phyloP scores from a whole-genome alignment of 2,797 vertebrate genomes.

The Craterocephalus amniculus region DNA sequence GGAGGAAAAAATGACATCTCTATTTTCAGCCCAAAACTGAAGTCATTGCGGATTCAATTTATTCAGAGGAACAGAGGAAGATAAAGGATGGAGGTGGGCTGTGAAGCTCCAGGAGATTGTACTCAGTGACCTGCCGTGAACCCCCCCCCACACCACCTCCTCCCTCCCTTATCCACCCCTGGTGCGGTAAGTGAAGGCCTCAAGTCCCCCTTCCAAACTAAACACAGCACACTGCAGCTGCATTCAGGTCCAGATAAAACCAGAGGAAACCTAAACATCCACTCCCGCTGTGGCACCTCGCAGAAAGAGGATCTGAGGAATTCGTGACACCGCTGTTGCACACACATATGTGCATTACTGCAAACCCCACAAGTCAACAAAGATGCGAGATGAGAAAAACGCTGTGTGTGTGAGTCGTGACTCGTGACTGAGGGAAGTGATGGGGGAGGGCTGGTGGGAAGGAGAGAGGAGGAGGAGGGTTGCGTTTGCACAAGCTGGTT shows the following conservation, averaged over 20 bases:
- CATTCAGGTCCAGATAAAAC: constrained; percentile 22
- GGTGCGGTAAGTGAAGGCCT: constrained; percentile 46
- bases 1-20: too few relatives aligned
- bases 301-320: constrained; percentile 13
- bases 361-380: constrained; percentile 61
- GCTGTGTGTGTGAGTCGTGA: constrained; percentile 71
- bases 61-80: constrained; percentile 22
- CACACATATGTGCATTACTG: constrained; percentile 15
- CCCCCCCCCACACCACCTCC: neutral
- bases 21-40: neutral
- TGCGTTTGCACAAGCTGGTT: constrained; percentile 26
- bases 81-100: constrained; percentile 12
- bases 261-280: constrained; percentile 25
- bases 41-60: neutral
- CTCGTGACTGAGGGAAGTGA: constrained; percentile 73
- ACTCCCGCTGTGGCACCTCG: constrained; percentile 14
- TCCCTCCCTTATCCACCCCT: constrained; percentile 35
- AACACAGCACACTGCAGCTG: constrained; percentile 62
- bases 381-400: constrained; percentile 41
- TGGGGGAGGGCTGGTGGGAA: constrained; percentile 55
- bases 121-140: constrained; percentile 44
- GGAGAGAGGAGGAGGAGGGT: constrained; percentile 56
- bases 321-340: constrained; percentile 10
- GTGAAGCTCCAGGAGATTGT: constrained; percentile 36
- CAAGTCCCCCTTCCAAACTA: constrained; percentile 57